Conservation (phyloP, 2,797 vertebrate species). For the Platalea minor region DNA sequence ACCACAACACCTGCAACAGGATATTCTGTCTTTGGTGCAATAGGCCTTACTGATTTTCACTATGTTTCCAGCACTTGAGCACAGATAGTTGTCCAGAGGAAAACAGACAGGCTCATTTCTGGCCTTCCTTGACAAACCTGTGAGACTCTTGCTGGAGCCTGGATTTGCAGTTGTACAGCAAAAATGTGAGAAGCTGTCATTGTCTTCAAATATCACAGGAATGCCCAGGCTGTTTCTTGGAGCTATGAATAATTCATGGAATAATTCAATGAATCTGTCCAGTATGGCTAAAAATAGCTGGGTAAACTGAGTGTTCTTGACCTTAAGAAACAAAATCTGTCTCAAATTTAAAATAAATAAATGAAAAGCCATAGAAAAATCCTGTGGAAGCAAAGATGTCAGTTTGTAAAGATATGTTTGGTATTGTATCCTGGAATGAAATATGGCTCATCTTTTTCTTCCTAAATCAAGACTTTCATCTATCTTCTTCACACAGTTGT, state of each 20-base stretch:
- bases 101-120: not conserved
- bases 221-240: not conserved
- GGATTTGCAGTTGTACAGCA: constrained; percentile 4
- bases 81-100: not conserved
- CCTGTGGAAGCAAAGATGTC: not conserved
- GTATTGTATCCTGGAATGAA: not conserved
- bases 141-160: not conserved
- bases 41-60: not conserved
- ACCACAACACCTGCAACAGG: not conserved
- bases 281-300: constrained; percentile 60
- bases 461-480: not conserved
- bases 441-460: not conserved
- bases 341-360: constrained; percentile 4
- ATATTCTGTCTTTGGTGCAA: not conserved
- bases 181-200: constrained; percentile 34
- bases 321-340: constrained; percentile 31
- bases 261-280: constrained; percentile 28
- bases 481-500: not conserved
- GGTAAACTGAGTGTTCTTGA: constrained; percentile 11
- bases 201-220: constrained; percentile 50
- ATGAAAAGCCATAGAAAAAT: not conserved
- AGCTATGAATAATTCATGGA: constrained; percentile 63
- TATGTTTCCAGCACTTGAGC: not conserved
- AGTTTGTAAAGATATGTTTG: not conserved
- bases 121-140: not conserved